Conservation (phyloP, 2,113 vertebrate species). For the Peromyscus maniculatus region DNA sequence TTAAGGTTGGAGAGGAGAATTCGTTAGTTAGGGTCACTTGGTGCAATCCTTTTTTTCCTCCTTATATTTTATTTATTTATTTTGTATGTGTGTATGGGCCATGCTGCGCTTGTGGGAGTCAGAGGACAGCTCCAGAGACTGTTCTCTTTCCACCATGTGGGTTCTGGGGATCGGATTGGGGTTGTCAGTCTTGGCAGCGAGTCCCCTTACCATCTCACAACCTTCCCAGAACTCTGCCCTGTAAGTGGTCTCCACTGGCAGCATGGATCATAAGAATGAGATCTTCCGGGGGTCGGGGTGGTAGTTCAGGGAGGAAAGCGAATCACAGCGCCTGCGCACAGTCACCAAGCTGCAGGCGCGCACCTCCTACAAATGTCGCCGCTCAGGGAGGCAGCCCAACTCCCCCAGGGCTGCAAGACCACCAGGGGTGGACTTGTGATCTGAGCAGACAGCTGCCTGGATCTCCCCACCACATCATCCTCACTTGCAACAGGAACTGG, state of each 20-base stretch:
- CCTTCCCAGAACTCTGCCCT: not conserved
- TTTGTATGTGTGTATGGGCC: not conserved
- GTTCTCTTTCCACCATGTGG: not conserved
- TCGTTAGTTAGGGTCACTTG: not conserved
- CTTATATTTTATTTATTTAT: not conserved
- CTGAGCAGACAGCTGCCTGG: not conserved
- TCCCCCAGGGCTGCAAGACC: accelerated
- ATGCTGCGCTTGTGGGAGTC: not conserved
- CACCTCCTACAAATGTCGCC: not conserved
- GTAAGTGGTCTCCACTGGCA: too few relatives aligned
- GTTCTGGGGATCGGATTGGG: not conserved
- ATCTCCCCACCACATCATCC: not conserved
- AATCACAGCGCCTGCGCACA: accelerated
- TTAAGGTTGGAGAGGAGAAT: not conserved
- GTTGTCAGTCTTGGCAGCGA: not conserved
- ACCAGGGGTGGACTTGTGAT: not conserved
- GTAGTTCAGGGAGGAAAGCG: accelerated
- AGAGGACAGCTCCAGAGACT: not conserved
- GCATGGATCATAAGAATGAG: too few relatives aligned
- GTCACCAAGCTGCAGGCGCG: not conserved
- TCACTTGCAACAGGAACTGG: not conserved
- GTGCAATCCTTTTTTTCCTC: not conserved
- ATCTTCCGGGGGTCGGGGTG: not conserved
- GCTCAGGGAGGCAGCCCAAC: not conserved
- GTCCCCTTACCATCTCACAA: not conserved